A percentile compares a stretch with the other conserved stretches of the same genome.
Evolutionary conservation across 2,797 vertebrate species (phyloP).

Genomic region (Acrossocheilus wenchowensis): DNA sequence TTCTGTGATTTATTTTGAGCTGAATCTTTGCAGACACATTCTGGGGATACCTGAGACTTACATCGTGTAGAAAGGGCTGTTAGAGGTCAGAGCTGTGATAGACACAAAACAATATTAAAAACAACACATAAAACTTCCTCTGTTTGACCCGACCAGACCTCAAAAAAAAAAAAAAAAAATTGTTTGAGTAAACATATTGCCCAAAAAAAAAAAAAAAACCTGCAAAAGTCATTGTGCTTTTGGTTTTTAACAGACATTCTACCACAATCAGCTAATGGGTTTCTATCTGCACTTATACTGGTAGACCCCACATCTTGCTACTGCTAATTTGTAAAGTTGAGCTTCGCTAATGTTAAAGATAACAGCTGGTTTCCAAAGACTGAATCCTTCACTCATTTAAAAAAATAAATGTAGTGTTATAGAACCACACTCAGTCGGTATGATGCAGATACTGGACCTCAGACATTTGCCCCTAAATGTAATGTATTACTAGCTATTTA

Average conservation of each 20-base stretch:
- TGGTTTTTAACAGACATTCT: neutral
- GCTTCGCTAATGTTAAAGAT: neutral
- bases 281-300: neutral
- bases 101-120: neutral
- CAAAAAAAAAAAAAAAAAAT: neutral
- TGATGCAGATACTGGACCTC: neutral
- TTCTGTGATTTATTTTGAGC: no score
- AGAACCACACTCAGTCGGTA: neutral
- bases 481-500: neutral
- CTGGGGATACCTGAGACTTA: neutral
- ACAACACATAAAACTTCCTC: neutral
- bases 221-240: neutral
- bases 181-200: neutral
- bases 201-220: neutral
- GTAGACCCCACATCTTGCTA: neutral
- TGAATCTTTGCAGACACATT: neutral
- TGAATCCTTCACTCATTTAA: neutral
- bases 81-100: neutral
- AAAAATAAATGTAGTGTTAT: neutral
- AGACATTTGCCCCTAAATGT: neutral
- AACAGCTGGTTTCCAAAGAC: no score
- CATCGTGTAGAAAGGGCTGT: neutral
- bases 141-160: neutral
- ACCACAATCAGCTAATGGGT: neutral
- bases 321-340: neutral